Evolutionary conservation across 2,888 invertebrate genomes (phyloP).

Genomic region (Mesochorus sp.): DNA sequence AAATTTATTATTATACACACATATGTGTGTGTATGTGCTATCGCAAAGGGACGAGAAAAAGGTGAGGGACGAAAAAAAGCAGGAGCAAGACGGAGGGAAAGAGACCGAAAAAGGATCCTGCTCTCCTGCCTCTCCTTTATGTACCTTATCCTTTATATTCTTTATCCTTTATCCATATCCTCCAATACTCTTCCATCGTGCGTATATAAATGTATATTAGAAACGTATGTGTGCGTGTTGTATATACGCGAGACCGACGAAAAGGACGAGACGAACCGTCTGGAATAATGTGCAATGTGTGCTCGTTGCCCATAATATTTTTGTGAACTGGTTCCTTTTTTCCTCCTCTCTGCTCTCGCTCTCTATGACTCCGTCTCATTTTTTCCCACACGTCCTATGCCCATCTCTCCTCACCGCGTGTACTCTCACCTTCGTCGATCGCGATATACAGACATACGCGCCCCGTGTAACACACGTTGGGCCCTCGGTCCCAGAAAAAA

Average conservation of each 20-base stretch:
- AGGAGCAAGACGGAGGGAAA: constrained; percentile 4
- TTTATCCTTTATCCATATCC: constrained; percentile 73
- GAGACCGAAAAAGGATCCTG: constrained; percentile 59
- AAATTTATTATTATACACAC: constrained; percentile 54
- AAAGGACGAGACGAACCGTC: constrained; percentile 66
- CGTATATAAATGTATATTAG: constrained; percentile 67
- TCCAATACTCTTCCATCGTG: constrained; percentile 41
- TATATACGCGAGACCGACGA: constrained; percentile 60
- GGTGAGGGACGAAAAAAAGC: constrained; percentile 39
- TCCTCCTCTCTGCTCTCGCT: constrained; percentile 40
- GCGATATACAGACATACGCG: constrained; percentile 15
- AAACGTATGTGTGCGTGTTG: constrained; percentile 61
- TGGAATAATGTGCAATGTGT: constrained; percentile 73
- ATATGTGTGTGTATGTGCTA: constrained; percentile 55
- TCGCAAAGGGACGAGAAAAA: constrained; percentile 44
- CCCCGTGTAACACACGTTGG: not conserved
- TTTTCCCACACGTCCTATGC: constrained; percentile 72
- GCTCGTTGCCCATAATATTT: constrained; percentile 64
- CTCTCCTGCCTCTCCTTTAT: constrained; percentile 70
- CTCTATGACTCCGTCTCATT: constrained; percentile 69
- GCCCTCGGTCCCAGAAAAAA: no score
- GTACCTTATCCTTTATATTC: constrained; percentile 73
- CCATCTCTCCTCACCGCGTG: constrained; percentile 62
- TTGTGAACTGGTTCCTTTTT: constrained; percentile 74
- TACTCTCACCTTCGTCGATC: constrained; percentile 61